Evolutionary conservation across 2,888 invertebrate genomes (phyloP).

Genomic region (Eupithecia inturbata): DNA sequence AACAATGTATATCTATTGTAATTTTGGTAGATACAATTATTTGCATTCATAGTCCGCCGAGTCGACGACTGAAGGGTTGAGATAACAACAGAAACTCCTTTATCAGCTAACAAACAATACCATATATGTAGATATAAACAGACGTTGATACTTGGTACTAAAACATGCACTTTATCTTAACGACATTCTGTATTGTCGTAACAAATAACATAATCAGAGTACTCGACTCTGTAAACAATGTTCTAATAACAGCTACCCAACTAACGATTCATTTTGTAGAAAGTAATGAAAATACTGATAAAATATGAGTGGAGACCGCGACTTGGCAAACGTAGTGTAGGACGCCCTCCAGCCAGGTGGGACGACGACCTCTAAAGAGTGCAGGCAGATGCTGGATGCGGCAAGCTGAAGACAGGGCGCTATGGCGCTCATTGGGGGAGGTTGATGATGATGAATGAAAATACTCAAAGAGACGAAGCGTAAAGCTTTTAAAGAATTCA

Average conservation of each 20-base stretch:
- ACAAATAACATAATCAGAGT: slow-evolving; percentile 48
- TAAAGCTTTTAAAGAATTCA: not conserved
- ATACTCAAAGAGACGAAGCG: not conserved
- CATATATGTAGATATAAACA: slow-evolving; percentile 68
- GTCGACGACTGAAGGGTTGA: slow-evolving; percentile 64
- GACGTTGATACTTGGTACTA: slow-evolving; percentile 38
- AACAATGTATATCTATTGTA: not conserved
- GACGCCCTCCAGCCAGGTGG: no score
- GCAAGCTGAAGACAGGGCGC: no score
- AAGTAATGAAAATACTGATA: not conserved
- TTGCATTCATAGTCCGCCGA: slow-evolving; percentile 44
- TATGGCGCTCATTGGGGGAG: no score
- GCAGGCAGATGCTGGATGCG: no score
- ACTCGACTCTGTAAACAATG: slow-evolving; percentile 34
- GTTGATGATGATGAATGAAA: no score
- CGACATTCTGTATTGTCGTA: slow-evolving; percentile 48
- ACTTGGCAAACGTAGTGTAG: no score
- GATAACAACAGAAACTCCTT: slow-evolving; percentile 65
- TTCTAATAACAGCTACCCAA: slow-evolving; percentile 18
- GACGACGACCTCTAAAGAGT: no score
- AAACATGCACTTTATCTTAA: slow-evolving; percentile 55
- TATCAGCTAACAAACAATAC: slow-evolving; percentile 73
- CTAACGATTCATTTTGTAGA: not conserved
- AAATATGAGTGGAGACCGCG: no score
- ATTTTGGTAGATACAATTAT: slow-evolving; percentile 17